These are phyloP conservation scores for Podabrus alpinus DNA, from an alignment of 2,888 invertebrate species.

Conservation along the genomic window DNA sequence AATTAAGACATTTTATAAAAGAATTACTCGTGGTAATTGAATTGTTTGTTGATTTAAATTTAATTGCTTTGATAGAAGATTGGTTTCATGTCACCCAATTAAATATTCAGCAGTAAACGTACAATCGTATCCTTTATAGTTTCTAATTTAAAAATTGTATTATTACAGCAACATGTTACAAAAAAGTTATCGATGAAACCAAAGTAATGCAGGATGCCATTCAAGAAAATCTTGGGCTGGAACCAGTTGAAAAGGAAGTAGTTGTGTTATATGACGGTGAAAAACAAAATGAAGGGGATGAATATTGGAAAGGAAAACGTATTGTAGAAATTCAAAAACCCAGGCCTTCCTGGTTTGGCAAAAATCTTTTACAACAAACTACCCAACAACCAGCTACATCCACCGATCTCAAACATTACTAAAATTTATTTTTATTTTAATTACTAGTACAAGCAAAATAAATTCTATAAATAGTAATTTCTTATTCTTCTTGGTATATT, in stretches of 20 bases:
- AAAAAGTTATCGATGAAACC: constrained; percentile 81
- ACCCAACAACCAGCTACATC: constrained; percentile 71
- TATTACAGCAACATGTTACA: constrained; percentile 78
- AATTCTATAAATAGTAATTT: neutral
- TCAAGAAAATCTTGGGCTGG: constrained; percentile 67
- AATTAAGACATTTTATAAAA: no score
- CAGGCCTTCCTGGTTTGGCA: constrained; percentile 87
- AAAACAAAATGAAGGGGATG: constrained; percentile 64
- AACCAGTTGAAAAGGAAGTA: constrained; percentile 83
- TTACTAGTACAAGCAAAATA: neutral
- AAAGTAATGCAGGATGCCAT: constrained; percentile 78
- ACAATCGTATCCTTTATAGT: no score
- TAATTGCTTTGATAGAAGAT: no score
- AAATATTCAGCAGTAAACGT: no score
- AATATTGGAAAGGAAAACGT: constrained; percentile 71
- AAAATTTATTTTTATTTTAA: constrained; percentile 45
- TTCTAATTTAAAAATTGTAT: neutral
- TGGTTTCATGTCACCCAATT: no score
- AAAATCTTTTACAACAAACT: constrained; percentile 78
- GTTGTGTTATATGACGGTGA: constrained; percentile 86
- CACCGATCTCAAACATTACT: constrained; percentile 75
- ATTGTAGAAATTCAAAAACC: constrained; percentile 85
- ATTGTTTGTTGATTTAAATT: neutral
- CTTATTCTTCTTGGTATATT: no score
- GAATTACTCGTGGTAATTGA: neutral